Percentiles rank a stretch among this genome's conserved stretches.
Conservation (phyloP, 1,140 invertebrate species). For the Procambarus clarkii region DNA sequence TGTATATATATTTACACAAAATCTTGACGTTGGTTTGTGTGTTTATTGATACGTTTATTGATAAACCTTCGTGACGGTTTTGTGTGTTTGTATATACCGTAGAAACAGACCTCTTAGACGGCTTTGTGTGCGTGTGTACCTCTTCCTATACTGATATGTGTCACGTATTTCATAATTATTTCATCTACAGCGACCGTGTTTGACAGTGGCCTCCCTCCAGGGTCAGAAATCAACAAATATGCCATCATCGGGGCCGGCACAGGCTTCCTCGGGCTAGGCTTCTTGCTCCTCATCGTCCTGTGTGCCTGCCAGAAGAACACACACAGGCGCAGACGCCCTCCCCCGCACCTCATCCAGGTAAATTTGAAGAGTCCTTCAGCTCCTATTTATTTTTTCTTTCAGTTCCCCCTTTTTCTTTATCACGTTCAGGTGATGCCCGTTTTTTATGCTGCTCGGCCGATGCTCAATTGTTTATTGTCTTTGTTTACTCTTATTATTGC, state of each 20-base stretch:
- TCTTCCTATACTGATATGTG: background rate
- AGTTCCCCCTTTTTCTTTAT: background rate
- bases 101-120: background rate
- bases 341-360: constrained; percentile 64
- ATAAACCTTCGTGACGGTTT: background rate
- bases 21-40: too few relatives aligned
- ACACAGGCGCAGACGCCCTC: constrained; percentile 47
- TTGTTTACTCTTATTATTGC: too few relatives aligned
- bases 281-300: constrained; percentile 76
- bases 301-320: constrained; percentile 68
- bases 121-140: background rate
- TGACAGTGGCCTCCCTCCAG: constrained; percentile 51
- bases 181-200: constrained; percentile 47
- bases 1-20: too few relatives aligned
- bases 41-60: too few relatives aligned
- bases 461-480: background rate
- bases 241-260: constrained; percentile 80
- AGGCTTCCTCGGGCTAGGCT: constrained; percentile 80
- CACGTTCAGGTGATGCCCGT: background rate
- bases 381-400: background rate
- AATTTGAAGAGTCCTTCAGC: background rate
- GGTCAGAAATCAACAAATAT: constrained; percentile 79
- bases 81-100: background rate
- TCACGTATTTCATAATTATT: background rate
- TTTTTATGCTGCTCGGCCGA: background rate